Percentiles rank a stretch among this genome's conserved stretches.
phyloP scores from a whole-genome alignment of 2,797 vertebrate species.

The Presbytis comata region DNA sequence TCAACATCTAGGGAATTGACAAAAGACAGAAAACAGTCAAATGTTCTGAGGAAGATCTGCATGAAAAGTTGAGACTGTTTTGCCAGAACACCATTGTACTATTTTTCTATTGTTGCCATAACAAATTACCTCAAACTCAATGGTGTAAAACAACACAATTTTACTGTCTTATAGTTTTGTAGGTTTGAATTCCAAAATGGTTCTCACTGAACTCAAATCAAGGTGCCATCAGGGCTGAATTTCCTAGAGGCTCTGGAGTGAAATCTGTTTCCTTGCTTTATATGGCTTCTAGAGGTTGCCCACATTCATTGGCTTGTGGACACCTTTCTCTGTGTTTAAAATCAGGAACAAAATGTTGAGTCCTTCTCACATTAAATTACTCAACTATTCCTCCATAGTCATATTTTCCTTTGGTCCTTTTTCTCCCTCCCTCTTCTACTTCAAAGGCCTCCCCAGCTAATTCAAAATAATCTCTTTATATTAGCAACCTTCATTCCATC shows the following conservation, averaged over 20 bases:
- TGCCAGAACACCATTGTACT: background rate
- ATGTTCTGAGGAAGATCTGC: background rate
- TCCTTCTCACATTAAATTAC: background rate
- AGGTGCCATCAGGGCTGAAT: background rate
- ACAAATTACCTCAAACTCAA: background rate
- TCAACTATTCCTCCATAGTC: background rate
- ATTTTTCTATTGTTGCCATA: background rate
- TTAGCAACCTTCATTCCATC: background rate
- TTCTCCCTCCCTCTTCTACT: background rate
- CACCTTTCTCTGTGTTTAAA: background rate
- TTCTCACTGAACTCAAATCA: background rate
- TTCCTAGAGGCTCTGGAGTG: background rate
- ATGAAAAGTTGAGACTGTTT: background rate
- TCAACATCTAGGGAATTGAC: background rate
- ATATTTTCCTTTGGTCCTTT: background rate
- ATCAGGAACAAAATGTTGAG: rapidly evolving
- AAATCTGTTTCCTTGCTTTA: background rate
- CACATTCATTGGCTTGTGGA: background rate
- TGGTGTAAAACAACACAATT: background rate
- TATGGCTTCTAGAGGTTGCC: background rate
- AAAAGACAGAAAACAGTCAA: background rate
- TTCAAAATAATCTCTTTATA: background rate
- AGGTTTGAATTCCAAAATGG: background rate
- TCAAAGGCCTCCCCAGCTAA: background rate
- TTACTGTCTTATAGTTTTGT: too few relatives aligned